These are phyloP conservation scores for Rhabdornis inornatus DNA, from an alignment of 2,113 vertebrate genomes.

Conservation along the genomic window DNA sequence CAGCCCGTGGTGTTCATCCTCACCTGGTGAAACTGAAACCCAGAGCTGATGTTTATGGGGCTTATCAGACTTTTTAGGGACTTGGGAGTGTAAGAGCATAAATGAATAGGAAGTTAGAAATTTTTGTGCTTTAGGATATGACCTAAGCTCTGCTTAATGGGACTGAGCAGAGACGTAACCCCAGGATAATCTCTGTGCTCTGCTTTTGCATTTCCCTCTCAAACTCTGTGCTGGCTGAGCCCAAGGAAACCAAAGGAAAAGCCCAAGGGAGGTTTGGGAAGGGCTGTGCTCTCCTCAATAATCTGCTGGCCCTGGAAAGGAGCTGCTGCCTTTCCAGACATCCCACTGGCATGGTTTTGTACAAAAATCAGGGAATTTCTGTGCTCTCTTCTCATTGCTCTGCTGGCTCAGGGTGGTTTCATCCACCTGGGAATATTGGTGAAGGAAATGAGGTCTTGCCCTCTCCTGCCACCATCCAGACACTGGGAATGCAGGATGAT, in stretches of 20 bases:
- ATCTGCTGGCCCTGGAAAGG: not conserved
- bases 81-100: not conserved
- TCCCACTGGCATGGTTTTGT: not conserved
- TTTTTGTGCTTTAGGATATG: not conserved
- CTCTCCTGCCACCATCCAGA: not conserved
- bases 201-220: not conserved
- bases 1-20: not conserved
- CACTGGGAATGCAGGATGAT: not conserved
- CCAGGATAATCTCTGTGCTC: not conserved
- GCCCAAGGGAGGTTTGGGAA: not conserved
- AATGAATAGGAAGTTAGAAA: not conserved
- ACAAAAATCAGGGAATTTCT: not conserved
- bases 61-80: not conserved
- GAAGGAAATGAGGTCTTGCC: not conserved
- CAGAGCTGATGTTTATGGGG: not conserved
- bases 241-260: not conserved
- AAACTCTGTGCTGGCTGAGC: rapidly evolving
- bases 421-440: not conserved
- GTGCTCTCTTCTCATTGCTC: rapidly evolving
- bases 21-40: not conserved
- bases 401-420: not conserved
- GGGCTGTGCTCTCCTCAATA: not conserved
- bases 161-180: not conserved
- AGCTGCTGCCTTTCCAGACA: not conserved
- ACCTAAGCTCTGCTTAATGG: slow-evolving; percentile 17